Evolutionary conservation across 2,888 invertebrate genomes (phyloP), one percentile per base, ranked within the genome.

Genomic region (Drosophila vallismaia): DNA sequence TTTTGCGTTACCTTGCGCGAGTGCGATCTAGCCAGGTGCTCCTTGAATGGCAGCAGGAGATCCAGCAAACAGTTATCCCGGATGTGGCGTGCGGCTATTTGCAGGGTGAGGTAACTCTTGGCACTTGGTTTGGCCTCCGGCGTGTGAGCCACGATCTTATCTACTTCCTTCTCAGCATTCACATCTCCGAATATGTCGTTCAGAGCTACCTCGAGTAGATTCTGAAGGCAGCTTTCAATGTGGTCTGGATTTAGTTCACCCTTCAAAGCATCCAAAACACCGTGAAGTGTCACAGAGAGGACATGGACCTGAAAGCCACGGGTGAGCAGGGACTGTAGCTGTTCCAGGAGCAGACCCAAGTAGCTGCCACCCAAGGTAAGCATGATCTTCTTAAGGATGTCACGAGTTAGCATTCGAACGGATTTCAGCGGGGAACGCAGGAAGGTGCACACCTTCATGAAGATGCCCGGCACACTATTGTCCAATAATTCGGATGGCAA

Each of bases 271-370:
- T 94, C 94, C 53, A 99, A 92, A 4, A 99, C 94, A 0, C 95
- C 94, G 89, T 98, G 97, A 19, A 97, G 94, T 0, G 98, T 98
- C 69, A 95, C 97, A 3, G 96, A 96, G 55, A 99, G 92, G 0
- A 99, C 98, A 87, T 99, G 99, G 1, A 97, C 95, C 93, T 98
- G 98, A 90, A 96, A 99, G 9, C 99, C 99, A 88, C 95, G 94
- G 0, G 95, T 96, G 56, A 99, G 92, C 19, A 97, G 92, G 4
- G 95, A 92, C 36, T 95, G 94, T 90, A 99, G 94, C 91, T 98
- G 97, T 68, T 94, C 94, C 9, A 99, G 91, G 24, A 99, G 92
- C 80, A 95, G 93, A 6, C 94, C 93, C 69, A 99, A 92, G 91
- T 97, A 97, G 12, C 94, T 92, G 0, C 97, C 94, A 0, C 99